These are phyloP conservation scores for Stenodema calcarata DNA, from an alignment of 2,888 invertebrate species.

Conservation along the genomic window DNA sequence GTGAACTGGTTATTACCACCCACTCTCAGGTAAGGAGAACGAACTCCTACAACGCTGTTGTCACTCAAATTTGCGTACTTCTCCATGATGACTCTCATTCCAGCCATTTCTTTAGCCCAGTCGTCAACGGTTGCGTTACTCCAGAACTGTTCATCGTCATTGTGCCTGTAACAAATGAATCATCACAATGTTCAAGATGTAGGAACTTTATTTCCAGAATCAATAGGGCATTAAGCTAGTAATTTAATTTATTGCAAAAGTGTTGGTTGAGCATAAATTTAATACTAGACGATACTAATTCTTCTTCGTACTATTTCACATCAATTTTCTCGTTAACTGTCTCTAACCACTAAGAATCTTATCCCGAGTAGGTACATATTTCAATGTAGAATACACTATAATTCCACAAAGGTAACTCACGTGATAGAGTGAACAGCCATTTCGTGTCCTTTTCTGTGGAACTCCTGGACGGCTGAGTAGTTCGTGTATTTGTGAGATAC, in stretches of 20 bases:
- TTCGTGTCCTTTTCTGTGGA: slow-evolving; percentile 89
- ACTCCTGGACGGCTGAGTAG: slow-evolving; percentile 91
- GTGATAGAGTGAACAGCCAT: slow-evolving; percentile 93
- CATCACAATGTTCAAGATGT: neutral
- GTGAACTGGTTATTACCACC: slow-evolving; percentile 96
- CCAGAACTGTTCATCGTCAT: slow-evolving; percentile 91
- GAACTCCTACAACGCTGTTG: slow-evolving; percentile 88
- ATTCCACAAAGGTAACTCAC: slow-evolving; percentile 67
- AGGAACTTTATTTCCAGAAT: too few species aligned
- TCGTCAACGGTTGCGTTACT: slow-evolving; percentile 89
- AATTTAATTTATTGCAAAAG: too few species aligned
- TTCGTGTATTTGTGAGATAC: slow-evolving; percentile 92
- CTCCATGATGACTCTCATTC: slow-evolving; percentile 88
- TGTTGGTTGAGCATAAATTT: too few species aligned
- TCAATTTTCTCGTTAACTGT: too few species aligned
- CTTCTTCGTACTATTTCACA: too few species aligned
- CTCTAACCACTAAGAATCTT: too few species aligned
- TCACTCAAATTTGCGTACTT: slow-evolving; percentile 89
- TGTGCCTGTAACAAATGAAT: slow-evolving; percentile 70
- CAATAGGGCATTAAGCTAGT: neutral
- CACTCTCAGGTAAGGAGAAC: slow-evolving; percentile 87
- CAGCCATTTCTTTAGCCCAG: slow-evolving; percentile 95
- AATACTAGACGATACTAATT: too few species aligned
- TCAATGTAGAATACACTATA: too few species aligned
- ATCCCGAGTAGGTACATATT: too few species aligned